phyloP scores from a whole-genome alignment of 2,113 vertebrate species.

The Lampris incognitus region DNA sequence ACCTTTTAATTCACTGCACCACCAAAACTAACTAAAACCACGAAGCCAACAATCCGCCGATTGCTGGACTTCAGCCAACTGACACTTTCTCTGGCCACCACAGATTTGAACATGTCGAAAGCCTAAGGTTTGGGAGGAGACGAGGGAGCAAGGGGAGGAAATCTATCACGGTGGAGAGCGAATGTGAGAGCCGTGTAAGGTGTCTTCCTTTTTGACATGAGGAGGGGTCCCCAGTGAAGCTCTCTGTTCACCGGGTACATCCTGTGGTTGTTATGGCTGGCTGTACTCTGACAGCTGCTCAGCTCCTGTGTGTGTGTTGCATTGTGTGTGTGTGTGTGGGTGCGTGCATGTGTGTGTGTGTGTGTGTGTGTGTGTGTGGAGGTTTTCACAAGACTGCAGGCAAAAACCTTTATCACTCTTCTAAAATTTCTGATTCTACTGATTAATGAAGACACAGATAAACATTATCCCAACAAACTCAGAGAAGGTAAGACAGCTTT shows the following conservation, averaged over 20 bases:
- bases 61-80: conserved; percentile 20
- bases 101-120: conserved; percentile 57
- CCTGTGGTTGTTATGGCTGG: conserved; percentile 51
- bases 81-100: conserved; percentile 21
- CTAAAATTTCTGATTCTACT: background rate
- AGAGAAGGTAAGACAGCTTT: background rate
- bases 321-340: background rate
- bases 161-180: conserved; percentile 34
- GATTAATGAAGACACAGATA: background rate
- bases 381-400: background rate
- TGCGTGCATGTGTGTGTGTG: conserved; percentile 9
- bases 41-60: background rate
- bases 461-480: background rate
- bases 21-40: background rate
- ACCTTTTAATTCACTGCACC: too few species aligned
- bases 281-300: conserved; percentile 61
- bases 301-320: background rate
- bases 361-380: background rate
- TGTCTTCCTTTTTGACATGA: conserved; percentile 60
- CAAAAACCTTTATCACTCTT: background rate
- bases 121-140: conserved; percentile 46
- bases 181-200: conserved; percentile 39
- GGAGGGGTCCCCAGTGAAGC: conserved; percentile 53
- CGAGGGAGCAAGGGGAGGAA: background rate
- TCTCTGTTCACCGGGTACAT: conserved; percentile 28